A percentile compares a stretch with the other conserved stretches of the same genome.
These are phyloP conservation scores for Sminthopsis crassicaudata DNA, from an alignment of 2,113 vertebrate species.

Conservation along the genomic window DNA sequence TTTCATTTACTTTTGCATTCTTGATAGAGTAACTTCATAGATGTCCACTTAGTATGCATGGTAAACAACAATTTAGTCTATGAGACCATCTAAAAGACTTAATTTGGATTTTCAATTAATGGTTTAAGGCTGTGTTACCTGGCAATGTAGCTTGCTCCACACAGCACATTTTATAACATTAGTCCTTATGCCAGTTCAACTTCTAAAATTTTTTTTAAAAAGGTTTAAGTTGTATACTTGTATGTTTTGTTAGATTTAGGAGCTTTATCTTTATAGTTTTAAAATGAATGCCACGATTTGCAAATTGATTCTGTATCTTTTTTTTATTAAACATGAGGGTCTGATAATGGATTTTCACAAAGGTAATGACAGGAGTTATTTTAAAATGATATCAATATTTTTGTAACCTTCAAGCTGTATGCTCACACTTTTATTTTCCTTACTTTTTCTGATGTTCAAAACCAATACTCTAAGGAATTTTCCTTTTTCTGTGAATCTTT, in stretches of 20 bases:
- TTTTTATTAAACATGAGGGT: slow-evolving; percentile 78
- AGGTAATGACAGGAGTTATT: slow-evolving; percentile 65
- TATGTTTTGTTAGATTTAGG: slow-evolving; percentile 61
- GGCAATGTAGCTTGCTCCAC: slow-evolving; percentile 7
- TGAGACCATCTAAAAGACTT: neutral
- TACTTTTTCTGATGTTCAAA: slow-evolving; percentile 66
- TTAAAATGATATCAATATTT: slow-evolving; percentile 71
- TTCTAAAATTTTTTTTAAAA: slow-evolving; percentile 17
- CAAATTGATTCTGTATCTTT: slow-evolving; percentile 68
- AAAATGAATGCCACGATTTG: slow-evolving; percentile 69
- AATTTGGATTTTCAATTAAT: slow-evolving; percentile 32
- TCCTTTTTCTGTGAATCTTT: slow-evolving; percentile 15
- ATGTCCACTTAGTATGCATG: neutral
- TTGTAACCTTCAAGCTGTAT: slow-evolving; percentile 58
- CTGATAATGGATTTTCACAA: slow-evolving; percentile 71
- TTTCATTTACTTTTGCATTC: slow-evolving; percentile 36
- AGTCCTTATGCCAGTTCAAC: slow-evolving; percentile 24
- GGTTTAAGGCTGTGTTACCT: neutral
- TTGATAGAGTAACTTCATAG: neutral
- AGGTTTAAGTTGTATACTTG: neutral
- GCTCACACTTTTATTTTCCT: slow-evolving; percentile 55
- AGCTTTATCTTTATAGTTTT: slow-evolving; percentile 72
- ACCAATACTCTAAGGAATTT: slow-evolving; percentile 56
- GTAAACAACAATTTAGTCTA: slow-evolving; percentile 9
- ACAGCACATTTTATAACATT: slow-evolving; percentile 36